A percentile compares a stretch with the other conserved stretches of the same genome.
phyloP scores from a whole-genome alignment of 2,888 invertebrate species.

The Cotesia congregata region DNA sequence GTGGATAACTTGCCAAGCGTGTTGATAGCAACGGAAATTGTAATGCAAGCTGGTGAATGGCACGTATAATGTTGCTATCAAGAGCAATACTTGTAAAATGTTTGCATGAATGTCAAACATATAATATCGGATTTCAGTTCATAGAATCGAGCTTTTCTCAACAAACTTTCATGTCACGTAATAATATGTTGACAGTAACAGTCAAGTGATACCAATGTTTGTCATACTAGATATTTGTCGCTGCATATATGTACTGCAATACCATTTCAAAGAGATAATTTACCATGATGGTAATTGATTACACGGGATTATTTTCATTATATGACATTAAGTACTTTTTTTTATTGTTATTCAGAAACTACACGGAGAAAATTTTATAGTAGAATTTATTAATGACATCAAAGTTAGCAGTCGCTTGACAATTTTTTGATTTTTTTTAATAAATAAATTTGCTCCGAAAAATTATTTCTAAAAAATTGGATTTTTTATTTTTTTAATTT shows the following conservation, averaged over 20 bases:
- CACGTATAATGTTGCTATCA: slow-evolving; percentile 7
- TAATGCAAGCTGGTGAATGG: slow-evolving; percentile 19
- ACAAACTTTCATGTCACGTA: background rate
- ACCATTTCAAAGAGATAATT: no score
- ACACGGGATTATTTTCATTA: no score
- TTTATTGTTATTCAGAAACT: no score
- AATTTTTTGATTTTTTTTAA: no score
- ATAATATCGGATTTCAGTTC: slow-evolving; percentile 1
- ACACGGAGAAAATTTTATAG: no score
- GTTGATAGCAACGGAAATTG: slow-evolving; percentile 9
- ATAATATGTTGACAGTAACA: background rate
- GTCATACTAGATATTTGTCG: background rate
- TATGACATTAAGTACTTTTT: no score
- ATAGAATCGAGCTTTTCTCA: background rate
- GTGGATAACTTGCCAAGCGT: background rate
- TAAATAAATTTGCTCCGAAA: no score
- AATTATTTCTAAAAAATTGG: no score
- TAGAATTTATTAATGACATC: no score
- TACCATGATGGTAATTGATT: no score
- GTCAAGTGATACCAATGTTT: background rate
- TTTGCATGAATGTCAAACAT: slow-evolving; percentile 7
- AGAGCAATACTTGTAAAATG: background rate
- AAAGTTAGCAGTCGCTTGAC: no score
- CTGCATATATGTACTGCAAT: background rate
- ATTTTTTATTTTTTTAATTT: no score